Evolutionary conservation across 2,797 vertebrate genomes (phyloP), one percentile per base, ranked within the genome.

Genomic region (Syngnathus rostellatus): DNA sequence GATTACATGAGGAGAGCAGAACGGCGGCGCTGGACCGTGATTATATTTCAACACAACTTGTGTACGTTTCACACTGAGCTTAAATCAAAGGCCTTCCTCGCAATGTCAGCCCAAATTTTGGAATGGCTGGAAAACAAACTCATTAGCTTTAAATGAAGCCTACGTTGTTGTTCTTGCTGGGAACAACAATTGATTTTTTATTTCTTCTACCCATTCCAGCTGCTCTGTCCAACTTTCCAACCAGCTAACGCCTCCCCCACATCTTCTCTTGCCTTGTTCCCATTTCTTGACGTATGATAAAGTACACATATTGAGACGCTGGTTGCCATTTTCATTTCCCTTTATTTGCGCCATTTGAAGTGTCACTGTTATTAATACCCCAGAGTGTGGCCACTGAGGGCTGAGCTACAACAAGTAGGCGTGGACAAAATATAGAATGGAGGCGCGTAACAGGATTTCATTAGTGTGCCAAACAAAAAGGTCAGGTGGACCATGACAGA

Each of bases 261-360:
- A 54, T 21, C 2, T 59, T 62, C 25, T 23, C 61, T 53, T 45
- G 65, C 45, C 63, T 67, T 66, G 66, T 83, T 79, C 74, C 70
- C 69, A 66, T 59, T 81, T 80, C 86, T 81, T 72, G 41, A 66
- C 73, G 54, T 70, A 84, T 87, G 87, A 89, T 87, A 77, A 85
- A 90, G 84, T 83, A 77, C 77, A 78, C 86, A 74, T 80, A 82
- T 81, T 83, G 86, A 83, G 81, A 86, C 81, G 80, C 79, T 80
- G 80, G 84, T 87, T 84, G 76, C 83, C 77, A 84, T 88, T 85
- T 87, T 87, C 77, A 82, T 86, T 89, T 85, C 83, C 84, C 81
- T 87, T 88, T 88, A 87, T 86, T 86, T 85, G 69, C 69, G 53
- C 71, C 63, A 71, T 83, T 83, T 74, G 74, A 77, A 78, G 71